phyloP scores from a whole-genome alignment of 2,888 invertebrate species.

The Xestia c-nigrum region DNA sequence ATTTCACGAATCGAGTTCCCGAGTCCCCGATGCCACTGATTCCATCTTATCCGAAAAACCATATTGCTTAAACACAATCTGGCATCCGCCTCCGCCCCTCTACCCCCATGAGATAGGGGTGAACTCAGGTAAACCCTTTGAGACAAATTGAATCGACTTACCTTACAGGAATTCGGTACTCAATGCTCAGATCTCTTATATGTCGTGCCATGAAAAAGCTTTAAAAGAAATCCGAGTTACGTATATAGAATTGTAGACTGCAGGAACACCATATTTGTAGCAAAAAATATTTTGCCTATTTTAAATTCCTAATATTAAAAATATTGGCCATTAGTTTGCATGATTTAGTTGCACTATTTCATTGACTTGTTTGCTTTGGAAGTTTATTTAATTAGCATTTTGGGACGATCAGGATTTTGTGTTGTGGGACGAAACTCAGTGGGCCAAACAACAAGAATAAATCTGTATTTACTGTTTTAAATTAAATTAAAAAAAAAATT shows the following conservation, averaged over 20 bases:
- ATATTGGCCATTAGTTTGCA: background rate
- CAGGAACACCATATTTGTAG: background rate
- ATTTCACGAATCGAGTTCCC: constrained; percentile 15
- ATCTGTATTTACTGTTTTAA: background rate
- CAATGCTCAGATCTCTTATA: constrained; percentile 41
- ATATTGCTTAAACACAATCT: constrained; percentile 52
- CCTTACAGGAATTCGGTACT: constrained; percentile 53
- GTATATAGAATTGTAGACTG: background rate
- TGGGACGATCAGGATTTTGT: too few species aligned
- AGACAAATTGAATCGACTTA: constrained; percentile 71
- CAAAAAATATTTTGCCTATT: background rate
- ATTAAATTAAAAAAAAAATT: background rate
- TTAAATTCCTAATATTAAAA: background rate
- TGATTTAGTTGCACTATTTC: background rate
- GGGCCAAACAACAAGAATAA: too few species aligned
- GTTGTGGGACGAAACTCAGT: too few species aligned
- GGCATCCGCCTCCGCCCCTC: constrained; percentile 16
- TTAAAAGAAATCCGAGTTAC: constrained; percentile 3
- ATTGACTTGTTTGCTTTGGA: background rate
- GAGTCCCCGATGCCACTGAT: constrained; percentile 9
- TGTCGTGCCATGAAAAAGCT: constrained; percentile 23
- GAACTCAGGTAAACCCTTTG: constrained; percentile 60
- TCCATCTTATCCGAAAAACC: constrained; percentile 36
- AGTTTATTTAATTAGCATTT: background rate
- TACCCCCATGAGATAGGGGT: constrained; percentile 34